phyloP scores from a whole-genome alignment of 2,888 invertebrate species.

The Mesorhabditis sp. region DNA sequence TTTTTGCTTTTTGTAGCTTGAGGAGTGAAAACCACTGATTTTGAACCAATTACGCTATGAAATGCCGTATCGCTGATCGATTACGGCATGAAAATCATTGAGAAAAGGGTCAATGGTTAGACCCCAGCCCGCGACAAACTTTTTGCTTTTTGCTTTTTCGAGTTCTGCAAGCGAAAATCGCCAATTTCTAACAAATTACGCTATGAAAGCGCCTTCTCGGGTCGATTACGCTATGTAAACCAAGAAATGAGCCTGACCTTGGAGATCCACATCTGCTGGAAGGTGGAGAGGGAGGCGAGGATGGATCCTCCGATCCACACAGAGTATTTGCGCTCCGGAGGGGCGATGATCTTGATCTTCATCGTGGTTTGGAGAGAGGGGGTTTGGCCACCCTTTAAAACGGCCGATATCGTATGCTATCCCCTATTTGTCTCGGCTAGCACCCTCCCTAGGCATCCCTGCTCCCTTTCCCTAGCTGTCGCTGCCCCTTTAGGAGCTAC shows the following conservation, averaged over 20 bases:
- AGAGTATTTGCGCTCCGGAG: slow-evolving; percentile 89
- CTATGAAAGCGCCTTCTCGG: too few relatives aligned
- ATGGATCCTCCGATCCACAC: slow-evolving; percentile 98
- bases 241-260: slow-evolving; percentile 14
- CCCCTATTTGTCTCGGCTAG: neutral
- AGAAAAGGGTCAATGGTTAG: too few relatives aligned
- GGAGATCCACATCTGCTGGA: slow-evolving; percentile 81
- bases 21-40: too few relatives aligned
- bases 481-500: neutral
- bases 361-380: slow-evolving; percentile 61
- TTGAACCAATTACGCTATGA: too few relatives aligned
- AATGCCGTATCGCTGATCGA: too few relatives aligned
- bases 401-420: neutral
- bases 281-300: slow-evolving; percentile 81
- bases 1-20: too few relatives aligned
- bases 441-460: neutral
- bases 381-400: neutral
- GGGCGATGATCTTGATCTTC: slow-evolving; percentile 64
- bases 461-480: neutral
- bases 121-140: too few relatives aligned
- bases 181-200: too few relatives aligned
- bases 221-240: neutral
- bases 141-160: too few relatives aligned
- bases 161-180: too few relatives aligned
- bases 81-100: too few relatives aligned